These are phyloP conservation scores for Ceyx margarethae DNA, from an alignment of 2,113 vertebrate genomes.

Conservation along the genomic window DNA sequence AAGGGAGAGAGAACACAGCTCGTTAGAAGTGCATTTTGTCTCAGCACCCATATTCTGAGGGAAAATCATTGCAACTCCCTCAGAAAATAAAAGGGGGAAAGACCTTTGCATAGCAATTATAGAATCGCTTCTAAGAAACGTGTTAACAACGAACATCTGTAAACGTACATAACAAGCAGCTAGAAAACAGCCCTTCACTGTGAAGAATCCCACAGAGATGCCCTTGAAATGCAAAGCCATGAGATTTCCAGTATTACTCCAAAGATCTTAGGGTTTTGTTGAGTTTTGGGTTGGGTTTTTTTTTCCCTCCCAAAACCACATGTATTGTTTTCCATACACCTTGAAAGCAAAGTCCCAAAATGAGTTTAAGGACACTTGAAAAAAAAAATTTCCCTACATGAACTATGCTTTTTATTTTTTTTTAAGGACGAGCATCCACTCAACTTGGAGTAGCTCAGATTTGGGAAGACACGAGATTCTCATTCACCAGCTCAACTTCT, in stretches of 20 bases:
- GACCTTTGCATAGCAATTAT: background rate
- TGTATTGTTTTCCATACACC: background rate
- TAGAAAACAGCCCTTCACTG: background rate
- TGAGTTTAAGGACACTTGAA: background rate
- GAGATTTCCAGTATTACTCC: background rate
- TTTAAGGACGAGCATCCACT: rapidly evolving
- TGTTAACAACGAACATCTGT: background rate
- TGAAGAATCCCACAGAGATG: background rate
- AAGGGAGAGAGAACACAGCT: background rate
- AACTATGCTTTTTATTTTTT: background rate
- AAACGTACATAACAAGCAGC: background rate
- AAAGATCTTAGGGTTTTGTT: background rate
- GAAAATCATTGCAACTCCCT: background rate
- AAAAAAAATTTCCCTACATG: background rate
- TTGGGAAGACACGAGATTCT: rapidly evolving
- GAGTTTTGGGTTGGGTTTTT: no score
- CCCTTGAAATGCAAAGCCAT: background rate
- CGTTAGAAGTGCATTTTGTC: background rate
- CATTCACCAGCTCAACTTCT: rapidly evolving
- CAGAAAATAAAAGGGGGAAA: background rate
- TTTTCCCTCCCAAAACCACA: rapidly evolving
- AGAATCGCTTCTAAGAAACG: background rate
- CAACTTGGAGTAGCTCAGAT: rapidly evolving
- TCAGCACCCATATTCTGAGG: background rate
- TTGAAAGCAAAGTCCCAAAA: background rate